These are phyloP conservation scores for Hemicrepidius hirtus DNA, from an alignment of 2,888 invertebrate genomes.

Conservation along the genomic window DNA sequence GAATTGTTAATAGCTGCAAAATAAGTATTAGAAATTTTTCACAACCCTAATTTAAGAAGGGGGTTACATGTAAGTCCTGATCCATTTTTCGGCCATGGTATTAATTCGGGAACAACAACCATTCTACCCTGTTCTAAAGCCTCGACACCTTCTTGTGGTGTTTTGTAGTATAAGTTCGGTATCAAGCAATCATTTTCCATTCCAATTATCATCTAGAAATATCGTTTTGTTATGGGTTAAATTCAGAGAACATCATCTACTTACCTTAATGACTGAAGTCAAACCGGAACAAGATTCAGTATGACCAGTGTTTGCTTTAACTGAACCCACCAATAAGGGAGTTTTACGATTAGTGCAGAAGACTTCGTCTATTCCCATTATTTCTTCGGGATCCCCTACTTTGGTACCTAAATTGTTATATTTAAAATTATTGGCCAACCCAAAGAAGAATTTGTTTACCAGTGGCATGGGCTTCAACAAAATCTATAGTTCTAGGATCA, in stretches of 20 bases:
- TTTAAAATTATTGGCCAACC: too few species aligned
- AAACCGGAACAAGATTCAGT: constrained; percentile 91
- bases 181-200: constrained; percentile 88
- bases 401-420: constrained; percentile 76
- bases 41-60: too few species aligned
- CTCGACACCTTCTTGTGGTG: constrained; percentile 73
- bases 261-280: constrained; percentile 36
- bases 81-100: constrained; percentile 13
- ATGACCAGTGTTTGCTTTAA: constrained; percentile 96
- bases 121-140: constrained; percentile 77
- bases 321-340: constrained; percentile 89
- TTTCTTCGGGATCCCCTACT: constrained; percentile 95
- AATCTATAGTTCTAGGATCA: constrained; percentile 81
- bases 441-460: too few species aligned
- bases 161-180: constrained; percentile 87
- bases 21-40: too few species aligned
- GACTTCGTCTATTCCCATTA: constrained; percentile 86
- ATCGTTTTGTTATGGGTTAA: too few species aligned
- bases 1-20: constrained; percentile 88
- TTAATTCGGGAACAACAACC: constrained; percentile 83
- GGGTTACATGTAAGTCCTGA: constrained; percentile 15
- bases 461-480: constrained; percentile 92
- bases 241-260: too few species aligned
- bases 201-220: constrained; percentile 76
- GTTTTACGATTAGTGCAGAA: constrained; percentile 86